Evolutionary conservation across 2,888 invertebrate genomes (phyloP).

Genomic region (Phymatocera aterrima): DNA sequence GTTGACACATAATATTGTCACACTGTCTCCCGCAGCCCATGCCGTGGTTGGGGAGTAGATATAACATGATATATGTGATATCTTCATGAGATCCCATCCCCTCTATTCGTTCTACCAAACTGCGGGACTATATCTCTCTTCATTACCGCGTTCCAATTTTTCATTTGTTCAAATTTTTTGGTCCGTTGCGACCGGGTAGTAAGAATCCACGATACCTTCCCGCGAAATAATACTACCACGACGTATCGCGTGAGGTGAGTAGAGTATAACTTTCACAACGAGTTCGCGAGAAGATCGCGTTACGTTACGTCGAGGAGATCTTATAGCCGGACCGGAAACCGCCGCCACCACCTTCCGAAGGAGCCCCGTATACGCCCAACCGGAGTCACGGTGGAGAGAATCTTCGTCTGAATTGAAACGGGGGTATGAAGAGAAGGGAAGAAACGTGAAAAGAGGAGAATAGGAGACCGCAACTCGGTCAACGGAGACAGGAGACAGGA

Average conservation of each 20-base stretch:
- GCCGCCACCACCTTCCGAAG: neutral
- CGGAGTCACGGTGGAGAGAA: conserved; percentile 24
- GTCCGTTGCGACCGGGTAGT: too few relatives aligned
- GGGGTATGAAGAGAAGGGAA: neutral
- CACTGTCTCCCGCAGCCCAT: neutral
- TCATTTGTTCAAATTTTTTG: neutral
- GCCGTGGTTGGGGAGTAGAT: neutral
- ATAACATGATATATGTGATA: too few relatives aligned
- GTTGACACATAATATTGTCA: conserved; percentile 55
- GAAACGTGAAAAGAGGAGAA: too few relatives aligned
- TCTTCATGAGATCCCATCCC: neutral
- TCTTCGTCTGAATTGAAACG: neutral
- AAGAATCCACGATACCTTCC: neutral
- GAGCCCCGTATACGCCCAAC: neutral
- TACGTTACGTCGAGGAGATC: neutral
- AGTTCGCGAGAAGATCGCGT: neutral
- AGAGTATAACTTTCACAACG: neutral
- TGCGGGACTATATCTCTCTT: neutral
- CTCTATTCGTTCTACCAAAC: neutral
- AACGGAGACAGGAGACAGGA: neutral
- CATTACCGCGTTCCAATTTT: neutral
- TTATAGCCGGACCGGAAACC: conserved; percentile 28
- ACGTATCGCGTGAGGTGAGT: too few relatives aligned
- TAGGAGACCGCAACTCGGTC: neutral
- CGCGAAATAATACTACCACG: too few relatives aligned